Base-by-base conservation (phyloP, 1,140 invertebrate genomes). In the Ostrea denselamellosa region DNA sequence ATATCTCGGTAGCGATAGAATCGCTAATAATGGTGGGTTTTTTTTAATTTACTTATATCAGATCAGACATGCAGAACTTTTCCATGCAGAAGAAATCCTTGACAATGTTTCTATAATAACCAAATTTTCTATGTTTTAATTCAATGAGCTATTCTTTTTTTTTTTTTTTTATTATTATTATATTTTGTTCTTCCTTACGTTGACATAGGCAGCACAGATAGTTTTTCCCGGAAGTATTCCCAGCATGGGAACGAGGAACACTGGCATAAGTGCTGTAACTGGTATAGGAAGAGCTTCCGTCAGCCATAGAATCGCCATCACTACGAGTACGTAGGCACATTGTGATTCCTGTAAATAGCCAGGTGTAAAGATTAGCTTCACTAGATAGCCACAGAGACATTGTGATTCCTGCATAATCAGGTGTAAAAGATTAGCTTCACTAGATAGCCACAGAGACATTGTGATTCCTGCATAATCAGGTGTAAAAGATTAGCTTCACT, bases 291-390 rank as follows among this genome's bases (percentile, higher is more conserved):
- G 89, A 9, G 94, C 92, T 88, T 96, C 95, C 22, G 93, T 93
- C 9, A 95, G 86, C 95, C 95, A 96, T 83, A 95, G 94, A 0
- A 97, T 95, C 0, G 97, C 97, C 97, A 98, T 98, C 17, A 98
- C 93, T 1, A 97, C 89, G 0, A 98, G 96, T 0, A 97, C 96
- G 93, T 97, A 98, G 90, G 96, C 97, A 92, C 97, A 98, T 93
- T 92, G 89, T 56, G 90, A 85, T 85, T 90, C 90, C 92, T 93
- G 85, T 14, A 62, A 62, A 62, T 62, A 14, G n/a, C 7, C 34
- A 44, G 34, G 34, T 44, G 34, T 44, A 5, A 5, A 2, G 5
- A 44, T 44, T 44, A 44, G 34, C 5, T 44, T 98, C 17, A 98
- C 93, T 1, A 97, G 89, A 0, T 98, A 96, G 0, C 97, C 96